Conservation (phyloP, 2,797 vertebrate species). For the Myotis myotis region DNA sequence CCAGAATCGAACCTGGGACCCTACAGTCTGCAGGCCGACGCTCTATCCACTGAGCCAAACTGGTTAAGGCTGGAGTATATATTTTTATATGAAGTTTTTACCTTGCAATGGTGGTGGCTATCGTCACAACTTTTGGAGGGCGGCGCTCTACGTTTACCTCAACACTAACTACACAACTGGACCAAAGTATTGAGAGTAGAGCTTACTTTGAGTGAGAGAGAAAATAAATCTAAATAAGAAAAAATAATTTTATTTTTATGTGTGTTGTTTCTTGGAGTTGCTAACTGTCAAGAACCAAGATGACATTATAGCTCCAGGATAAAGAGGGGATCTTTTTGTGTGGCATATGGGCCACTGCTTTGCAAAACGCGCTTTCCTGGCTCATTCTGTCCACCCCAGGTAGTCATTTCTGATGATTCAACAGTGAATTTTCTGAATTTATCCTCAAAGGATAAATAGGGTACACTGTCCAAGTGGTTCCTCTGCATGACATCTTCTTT, state of each 20-base stretch:
- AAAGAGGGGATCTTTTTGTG: neutral
- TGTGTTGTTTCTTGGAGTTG: neutral
- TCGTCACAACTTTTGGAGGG: neutral
- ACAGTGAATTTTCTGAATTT: neutral
- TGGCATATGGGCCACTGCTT: neutral
- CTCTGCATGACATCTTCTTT: neutral
- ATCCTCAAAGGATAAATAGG: neutral
- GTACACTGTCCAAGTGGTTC: fast-evolving
- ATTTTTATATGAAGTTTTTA: neutral
- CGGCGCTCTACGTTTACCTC: neutral
- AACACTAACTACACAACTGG: neutral
- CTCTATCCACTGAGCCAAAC: too few relatives aligned
- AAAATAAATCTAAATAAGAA: neutral
- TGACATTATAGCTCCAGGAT: neutral
- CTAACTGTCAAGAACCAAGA: neutral
- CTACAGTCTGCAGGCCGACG: too few relatives aligned
- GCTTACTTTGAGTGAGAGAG: neutral
- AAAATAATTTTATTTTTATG: neutral
- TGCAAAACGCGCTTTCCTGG: neutral
- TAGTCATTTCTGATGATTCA: neutral
- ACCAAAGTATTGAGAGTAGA: neutral
- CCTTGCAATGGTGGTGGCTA: neutral
- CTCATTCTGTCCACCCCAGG: neutral
- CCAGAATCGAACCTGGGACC: too few relatives aligned
- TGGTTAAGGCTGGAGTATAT: neutral